These are phyloP conservation scores for Bruchidius siliquastri DNA, from an alignment of 2,888 invertebrate genomes.

Conservation along the genomic window DNA sequence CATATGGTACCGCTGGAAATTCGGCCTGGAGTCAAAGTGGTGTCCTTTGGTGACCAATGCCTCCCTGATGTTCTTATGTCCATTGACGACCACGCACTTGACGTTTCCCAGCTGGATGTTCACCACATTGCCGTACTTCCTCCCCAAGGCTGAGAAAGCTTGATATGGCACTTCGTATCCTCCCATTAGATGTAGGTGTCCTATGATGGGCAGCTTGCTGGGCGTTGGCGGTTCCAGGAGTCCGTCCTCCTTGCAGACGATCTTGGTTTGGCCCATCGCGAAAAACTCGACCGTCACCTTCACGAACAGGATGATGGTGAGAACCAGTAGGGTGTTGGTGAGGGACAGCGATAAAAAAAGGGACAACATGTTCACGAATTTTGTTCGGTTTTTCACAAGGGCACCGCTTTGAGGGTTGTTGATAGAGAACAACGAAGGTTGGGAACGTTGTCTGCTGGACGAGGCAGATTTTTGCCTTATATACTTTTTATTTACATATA, in stretches of 20 bases:
- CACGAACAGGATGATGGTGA: slow-evolving; percentile 7
- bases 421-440: not conserved
- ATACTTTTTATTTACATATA: not conserved
- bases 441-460: not conserved
- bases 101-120: slow-evolving; percentile 54
- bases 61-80: slow-evolving; percentile 55
- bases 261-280: slow-evolving; percentile 6
- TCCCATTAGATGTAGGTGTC: slow-evolving; percentile 54
- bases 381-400: not conserved
- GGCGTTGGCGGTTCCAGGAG: slow-evolving; percentile 50
- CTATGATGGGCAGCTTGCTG: slow-evolving; percentile 53
- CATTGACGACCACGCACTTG: slow-evolving; percentile 56
- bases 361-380: slow-evolving; percentile 9
- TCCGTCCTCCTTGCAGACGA: slow-evolving; percentile 4
- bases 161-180: slow-evolving; percentile 58
- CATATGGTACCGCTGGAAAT: slow-evolving; percentile 58
- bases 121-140: slow-evolving; percentile 53
- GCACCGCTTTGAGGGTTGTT: not conserved
- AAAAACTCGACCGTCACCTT: slow-evolving; percentile 8
- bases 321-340: slow-evolving; percentile 12
- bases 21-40: slow-evolving; percentile 61
- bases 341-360: slow-evolving; percentile 8
- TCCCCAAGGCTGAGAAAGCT: slow-evolving; percentile 52
- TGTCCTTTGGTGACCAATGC: slow-evolving; percentile 55
- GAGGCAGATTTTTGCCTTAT: not conserved